Conservation (phyloP, 2,888 invertebrate genomes). For the Agrotis exclamationis region DNA sequence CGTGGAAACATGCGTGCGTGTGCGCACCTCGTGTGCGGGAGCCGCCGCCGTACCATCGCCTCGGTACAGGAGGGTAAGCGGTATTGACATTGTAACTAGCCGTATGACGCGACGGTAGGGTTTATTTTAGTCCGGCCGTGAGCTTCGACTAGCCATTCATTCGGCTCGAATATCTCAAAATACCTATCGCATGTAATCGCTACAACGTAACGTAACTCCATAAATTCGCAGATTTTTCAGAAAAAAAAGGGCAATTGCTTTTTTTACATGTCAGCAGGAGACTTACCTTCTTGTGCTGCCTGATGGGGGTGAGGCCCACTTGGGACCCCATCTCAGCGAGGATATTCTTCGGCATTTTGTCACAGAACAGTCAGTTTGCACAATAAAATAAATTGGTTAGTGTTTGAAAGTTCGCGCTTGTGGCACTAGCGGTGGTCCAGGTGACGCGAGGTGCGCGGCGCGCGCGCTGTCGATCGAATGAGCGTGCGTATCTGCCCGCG, state of each 20-base stretch:
- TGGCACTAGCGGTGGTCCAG: slow-evolving; percentile 67
- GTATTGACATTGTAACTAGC: slow-evolving; percentile 82
- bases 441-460: slow-evolving; percentile 81
- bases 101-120: slow-evolving; percentile 74
- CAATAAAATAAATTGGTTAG: slow-evolving; percentile 47
- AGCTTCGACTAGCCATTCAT: slow-evolving; percentile 80
- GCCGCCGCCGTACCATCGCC: slow-evolving; percentile 12
- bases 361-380: slow-evolving; percentile 74
- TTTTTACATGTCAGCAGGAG: slow-evolving; percentile 7
- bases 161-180: slow-evolving; percentile 72
- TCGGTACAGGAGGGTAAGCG: slow-evolving; percentile 65
- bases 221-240: slow-evolving; percentile 56
- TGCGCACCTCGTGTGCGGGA: slow-evolving; percentile 11
- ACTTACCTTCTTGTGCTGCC: slow-evolving; percentile 85
- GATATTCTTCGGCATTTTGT: slow-evolving; percentile 88
- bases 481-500: slow-evolving; percentile 74
- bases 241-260: slow-evolving; percentile 15
- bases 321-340: slow-evolving; percentile 89
- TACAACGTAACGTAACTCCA: slow-evolving; percentile 40
- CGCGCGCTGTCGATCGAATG: slow-evolving; percentile 82
- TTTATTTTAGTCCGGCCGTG: slow-evolving; percentile 87
- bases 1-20: neutral
- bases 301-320: slow-evolving; percentile 84
- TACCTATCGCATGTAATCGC: slow-evolving; percentile 51
- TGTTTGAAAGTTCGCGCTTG: slow-evolving; percentile 72